Evolutionary conservation across 2,113 vertebrate genomes (phyloP).

Genomic region (Mixornis gularis): DNA sequence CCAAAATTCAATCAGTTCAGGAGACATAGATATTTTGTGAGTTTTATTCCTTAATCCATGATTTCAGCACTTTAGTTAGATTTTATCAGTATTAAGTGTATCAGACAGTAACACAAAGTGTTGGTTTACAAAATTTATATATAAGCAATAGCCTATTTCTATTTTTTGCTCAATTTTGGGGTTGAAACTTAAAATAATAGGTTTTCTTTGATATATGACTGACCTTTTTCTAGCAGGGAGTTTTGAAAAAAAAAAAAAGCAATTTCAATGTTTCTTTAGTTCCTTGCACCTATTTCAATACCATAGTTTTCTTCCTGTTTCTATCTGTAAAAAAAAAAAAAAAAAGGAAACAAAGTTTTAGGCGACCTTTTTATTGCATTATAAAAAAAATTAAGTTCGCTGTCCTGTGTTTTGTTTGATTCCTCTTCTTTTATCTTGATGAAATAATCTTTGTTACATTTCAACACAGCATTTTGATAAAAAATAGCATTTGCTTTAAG

Average conservation of each 20-base stretch:
- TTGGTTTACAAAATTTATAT: background rate
- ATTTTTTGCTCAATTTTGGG: background rate
- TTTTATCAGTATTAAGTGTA: background rate
- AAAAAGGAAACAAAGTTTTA: background rate
- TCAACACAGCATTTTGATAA: background rate
- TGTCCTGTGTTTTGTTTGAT: background rate
- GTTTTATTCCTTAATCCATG: background rate
- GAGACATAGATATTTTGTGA: background rate
- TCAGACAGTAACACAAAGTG: background rate
- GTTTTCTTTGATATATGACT: background rate
- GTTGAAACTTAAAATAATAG: background rate
- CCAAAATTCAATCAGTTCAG: background rate
- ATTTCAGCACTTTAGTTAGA: background rate
- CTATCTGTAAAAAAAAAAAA: background rate
- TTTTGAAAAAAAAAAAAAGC: background rate
- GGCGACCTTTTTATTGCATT: background rate
- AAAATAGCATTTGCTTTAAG: slow-evolving; percentile 16
- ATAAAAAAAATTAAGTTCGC: background rate
- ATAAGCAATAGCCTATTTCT: background rate
- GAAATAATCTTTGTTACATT: background rate
- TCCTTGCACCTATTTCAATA: background rate
- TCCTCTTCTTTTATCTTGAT: background rate
- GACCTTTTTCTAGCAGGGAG: background rate
- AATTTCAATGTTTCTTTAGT: background rate
- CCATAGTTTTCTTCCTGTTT: background rate